These are phyloP conservation scores for Saccostrea glomerata DNA, from an alignment of 1,140 invertebrate species.

Conservation along the genomic window DNA sequence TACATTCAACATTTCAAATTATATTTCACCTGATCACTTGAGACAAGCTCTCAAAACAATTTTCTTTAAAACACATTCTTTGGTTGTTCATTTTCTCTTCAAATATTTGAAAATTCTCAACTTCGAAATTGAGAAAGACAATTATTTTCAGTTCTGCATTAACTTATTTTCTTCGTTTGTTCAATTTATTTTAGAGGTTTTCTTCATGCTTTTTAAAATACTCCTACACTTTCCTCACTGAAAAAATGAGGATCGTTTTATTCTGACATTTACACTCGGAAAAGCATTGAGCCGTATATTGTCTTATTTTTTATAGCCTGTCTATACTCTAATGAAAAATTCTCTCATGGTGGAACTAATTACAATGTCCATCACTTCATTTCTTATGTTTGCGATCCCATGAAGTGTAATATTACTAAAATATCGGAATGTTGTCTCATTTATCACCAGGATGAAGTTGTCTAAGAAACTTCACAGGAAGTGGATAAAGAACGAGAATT, in stretches of 20 bases:
- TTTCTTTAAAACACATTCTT: neutral
- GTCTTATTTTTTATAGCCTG: neutral
- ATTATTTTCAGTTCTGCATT: constrained; percentile 8
- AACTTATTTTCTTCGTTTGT: neutral
- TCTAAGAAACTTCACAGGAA: neutral
- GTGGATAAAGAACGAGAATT: neutral
- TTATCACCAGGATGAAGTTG: neutral
- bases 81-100: constrained; percentile 3
- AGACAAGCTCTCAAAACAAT: constrained; percentile 6
- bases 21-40: neutral
- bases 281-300: neutral
- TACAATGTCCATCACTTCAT: constrained; percentile 3
- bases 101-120: constrained; percentile 29
- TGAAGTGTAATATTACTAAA: constrained; percentile 8
- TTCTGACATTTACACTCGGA: neutral
- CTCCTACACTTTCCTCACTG: neutral
- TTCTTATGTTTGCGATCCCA: neutral
- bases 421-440: constrained; percentile 6
- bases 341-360: neutral
- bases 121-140: constrained; percentile 22
- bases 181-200: neutral
- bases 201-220: neutral
- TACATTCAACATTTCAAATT: constrained; percentile 6
- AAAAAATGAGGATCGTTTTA: neutral
- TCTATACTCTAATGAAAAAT: neutral